Evolutionary conservation across 2,113 vertebrate species (phyloP).

Genomic region (Macroglossus sobrinus): DNA sequence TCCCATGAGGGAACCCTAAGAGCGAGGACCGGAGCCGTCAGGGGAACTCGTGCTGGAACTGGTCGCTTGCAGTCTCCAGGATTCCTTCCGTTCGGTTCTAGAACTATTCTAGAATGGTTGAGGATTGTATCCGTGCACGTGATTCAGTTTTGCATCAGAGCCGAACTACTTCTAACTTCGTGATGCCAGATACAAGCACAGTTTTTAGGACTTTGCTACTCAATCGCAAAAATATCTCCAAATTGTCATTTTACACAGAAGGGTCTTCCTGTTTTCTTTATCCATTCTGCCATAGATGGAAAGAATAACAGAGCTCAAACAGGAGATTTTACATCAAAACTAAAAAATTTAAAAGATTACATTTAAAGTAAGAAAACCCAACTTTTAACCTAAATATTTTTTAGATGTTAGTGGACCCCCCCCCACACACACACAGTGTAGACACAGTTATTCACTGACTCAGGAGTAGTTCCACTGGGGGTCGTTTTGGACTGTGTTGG

Average conservation of each 20-base stretch:
- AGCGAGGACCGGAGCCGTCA: background rate
- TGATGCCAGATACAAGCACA: background rate
- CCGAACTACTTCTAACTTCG: background rate
- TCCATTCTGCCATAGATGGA: background rate
- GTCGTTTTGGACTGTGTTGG: background rate
- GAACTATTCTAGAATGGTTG: constrained; percentile 39
- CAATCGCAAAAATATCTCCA: background rate
- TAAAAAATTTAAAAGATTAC: background rate
- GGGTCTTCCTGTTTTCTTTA: background rate
- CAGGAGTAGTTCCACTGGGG: background rate
- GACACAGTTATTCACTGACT: background rate
- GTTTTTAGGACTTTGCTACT: background rate
- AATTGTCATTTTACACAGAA: background rate
- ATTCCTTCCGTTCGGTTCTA: constrained; percentile 48
- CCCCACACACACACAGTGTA: no score
- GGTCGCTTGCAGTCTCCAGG: background rate
- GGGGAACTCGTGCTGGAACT: background rate
- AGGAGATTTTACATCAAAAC: background rate
- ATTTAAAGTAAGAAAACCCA: constrained; percentile 5
- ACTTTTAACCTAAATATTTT: background rate
- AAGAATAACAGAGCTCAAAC: background rate
- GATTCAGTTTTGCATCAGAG: background rate
- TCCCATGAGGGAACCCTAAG: constrained; percentile 49
- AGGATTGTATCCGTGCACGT: background rate
- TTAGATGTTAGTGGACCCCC: background rate